Evolutionary conservation across 2,113 vertebrate genomes (phyloP).

Genomic region (Terrapene triunguis): DNA sequence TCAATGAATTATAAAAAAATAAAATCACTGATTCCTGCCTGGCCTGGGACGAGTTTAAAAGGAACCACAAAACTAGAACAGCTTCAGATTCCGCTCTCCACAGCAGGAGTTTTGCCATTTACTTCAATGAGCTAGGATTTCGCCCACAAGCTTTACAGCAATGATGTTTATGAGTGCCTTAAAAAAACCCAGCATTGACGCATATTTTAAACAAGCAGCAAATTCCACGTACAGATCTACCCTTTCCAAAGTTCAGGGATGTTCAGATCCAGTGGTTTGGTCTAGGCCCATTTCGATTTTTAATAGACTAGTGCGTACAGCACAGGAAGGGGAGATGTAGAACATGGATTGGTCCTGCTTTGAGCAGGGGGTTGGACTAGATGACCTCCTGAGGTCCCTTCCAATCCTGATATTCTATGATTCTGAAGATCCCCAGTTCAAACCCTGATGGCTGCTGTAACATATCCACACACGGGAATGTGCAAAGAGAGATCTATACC

Average conservation of each 20-base stretch:
- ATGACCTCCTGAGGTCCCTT: too few species aligned
- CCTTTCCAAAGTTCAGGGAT: neutral
- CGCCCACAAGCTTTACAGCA: neutral
- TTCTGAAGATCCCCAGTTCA: too few species aligned
- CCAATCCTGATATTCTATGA: too few species aligned
- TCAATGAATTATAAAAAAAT: neutral
- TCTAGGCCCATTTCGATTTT: conserved; percentile 21
- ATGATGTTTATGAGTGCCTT: neutral
- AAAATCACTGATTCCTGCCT: neutral
- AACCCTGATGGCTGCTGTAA: too few species aligned
- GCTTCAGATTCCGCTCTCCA: neutral
- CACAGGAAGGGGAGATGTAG: conserved; percentile 23
- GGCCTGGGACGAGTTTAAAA: neutral
- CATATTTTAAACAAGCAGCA: neutral
- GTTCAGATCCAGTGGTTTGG: neutral
- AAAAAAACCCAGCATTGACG: neutral
- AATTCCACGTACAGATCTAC: neutral
- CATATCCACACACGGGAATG: too few species aligned
- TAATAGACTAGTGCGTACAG: conserved; percentile 35
- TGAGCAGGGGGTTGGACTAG: too few species aligned
- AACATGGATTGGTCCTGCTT: too few species aligned
- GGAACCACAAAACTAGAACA: neutral
- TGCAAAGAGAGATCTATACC: too few species aligned
- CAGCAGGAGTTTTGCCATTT: neutral
- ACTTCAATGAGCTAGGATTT: neutral